Evolutionary conservation across 2,113 vertebrate species (phyloP).

Genomic region (Phylloscopus trochilus): DNA sequence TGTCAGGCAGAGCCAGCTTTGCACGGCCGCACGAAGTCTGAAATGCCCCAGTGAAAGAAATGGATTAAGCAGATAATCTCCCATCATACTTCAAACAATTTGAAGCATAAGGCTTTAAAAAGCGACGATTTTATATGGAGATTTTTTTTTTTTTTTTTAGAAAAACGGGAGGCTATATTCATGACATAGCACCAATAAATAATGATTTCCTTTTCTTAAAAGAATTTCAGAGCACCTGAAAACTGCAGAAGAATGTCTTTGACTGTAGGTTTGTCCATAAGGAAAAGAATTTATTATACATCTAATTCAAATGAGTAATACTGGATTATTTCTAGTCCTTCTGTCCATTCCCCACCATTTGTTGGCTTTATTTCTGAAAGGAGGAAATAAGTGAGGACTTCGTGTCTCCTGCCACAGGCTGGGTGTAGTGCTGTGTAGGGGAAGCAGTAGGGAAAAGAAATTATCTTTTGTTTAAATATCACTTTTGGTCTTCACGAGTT

Average conservation of each 20-base stretch:
- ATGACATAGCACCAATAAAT: neutral
- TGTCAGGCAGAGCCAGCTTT: neutral
- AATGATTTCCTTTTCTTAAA: neutral
- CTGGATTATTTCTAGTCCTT: neutral
- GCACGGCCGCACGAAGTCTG: neutral
- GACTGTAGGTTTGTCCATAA: neutral
- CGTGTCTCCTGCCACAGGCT: neutral
- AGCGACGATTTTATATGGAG: neutral
- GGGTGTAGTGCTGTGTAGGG: neutral
- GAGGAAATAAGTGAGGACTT: neutral
- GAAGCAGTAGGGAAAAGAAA: neutral
- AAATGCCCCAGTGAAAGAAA: neutral
- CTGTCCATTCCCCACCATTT: neutral
- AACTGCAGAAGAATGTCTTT: neutral
- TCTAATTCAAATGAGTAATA: neutral
- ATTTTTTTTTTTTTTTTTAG: neutral
- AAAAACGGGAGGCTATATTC: neutral
- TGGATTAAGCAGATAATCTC: slow-evolving; percentile 35
- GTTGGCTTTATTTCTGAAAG: neutral
- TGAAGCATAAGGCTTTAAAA: neutral
- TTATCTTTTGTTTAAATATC: neutral
- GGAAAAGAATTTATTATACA: neutral
- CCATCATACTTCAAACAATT: neutral
- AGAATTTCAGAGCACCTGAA: neutral
- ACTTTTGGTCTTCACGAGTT: neutral